Evolutionary conservation across 2,797 vertebrate species (phyloP).

Genomic region (Syncerus caffer): DNA sequence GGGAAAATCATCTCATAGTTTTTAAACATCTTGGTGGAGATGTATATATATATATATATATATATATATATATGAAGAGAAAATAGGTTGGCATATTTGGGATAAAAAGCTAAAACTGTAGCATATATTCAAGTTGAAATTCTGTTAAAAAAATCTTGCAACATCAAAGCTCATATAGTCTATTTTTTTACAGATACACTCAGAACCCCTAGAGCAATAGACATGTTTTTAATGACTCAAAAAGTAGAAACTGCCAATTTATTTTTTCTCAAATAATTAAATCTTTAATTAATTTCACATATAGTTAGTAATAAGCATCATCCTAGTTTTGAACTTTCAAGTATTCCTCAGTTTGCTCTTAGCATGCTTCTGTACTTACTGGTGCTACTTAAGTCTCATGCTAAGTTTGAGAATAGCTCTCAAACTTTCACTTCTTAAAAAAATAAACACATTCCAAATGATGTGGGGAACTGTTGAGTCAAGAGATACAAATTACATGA

Average conservation of each 20-base stretch:
- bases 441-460: constrained; percentile 57
- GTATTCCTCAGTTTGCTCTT: constrained; percentile 51
- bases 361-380: constrained; percentile 43
- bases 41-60: neutral
- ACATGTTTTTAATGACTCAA: constrained; percentile 75
- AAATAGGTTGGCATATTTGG: constrained; percentile 39
- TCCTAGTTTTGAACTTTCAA: constrained; percentile 69
- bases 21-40: neutral
- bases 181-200: constrained; percentile 51
- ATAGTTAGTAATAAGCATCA: constrained; percentile 70
- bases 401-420: constrained; percentile 63
- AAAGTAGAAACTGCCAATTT: constrained; percentile 73
- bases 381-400: constrained; percentile 45
- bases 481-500: constrained; percentile 71
- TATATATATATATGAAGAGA: neutral
- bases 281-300: constrained; percentile 77
- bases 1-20: neutral
- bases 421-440: constrained; percentile 70
- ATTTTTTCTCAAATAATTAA: constrained; percentile 75
- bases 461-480: constrained; percentile 67
- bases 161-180: constrained; percentile 67
- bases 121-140: constrained; percentile 52
- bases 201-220: constrained; percentile 67
- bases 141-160: constrained; percentile 50
- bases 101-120: constrained; percentile 43